Evolutionary conservation across 2,888 invertebrate genomes (phyloP).

Genomic region (Drosophila paracracens): DNA sequence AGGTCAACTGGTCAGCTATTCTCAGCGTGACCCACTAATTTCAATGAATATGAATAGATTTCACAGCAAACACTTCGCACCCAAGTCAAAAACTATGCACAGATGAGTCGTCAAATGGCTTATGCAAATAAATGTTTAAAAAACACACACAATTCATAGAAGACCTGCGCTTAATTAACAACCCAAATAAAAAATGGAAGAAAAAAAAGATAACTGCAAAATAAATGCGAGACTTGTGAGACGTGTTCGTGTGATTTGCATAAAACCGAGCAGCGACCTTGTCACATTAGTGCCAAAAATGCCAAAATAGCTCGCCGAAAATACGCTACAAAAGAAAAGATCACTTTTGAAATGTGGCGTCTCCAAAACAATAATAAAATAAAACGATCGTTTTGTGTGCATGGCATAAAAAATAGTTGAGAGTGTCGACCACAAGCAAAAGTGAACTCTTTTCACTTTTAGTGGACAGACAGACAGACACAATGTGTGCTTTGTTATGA

Average conservation of each 20-base stretch:
- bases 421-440: slow-evolving; percentile 30
- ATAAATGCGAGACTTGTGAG: slow-evolving; percentile 31
- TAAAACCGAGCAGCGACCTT: slow-evolving; percentile 57
- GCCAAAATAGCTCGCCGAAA: slow-evolving; percentile 38
- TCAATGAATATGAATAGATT: slow-evolving; percentile 62
- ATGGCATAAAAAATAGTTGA: slow-evolving; percentile 35
- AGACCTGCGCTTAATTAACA: slow-evolving; percentile 41
- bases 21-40: slow-evolving; percentile 65
- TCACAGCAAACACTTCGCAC: slow-evolving; percentile 69
- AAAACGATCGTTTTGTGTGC: slow-evolving; percentile 39
- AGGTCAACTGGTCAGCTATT: slow-evolving; percentile 16
- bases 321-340: slow-evolving; percentile 42
- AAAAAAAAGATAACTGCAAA: slow-evolving; percentile 28
- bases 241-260: slow-evolving; percentile 52
- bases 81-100: slow-evolving; percentile 36
- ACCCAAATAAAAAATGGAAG: slow-evolving; percentile 24
- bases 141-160: slow-evolving; percentile 31
- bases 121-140: slow-evolving; percentile 63
- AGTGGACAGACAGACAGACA: not conserved
- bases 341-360: slow-evolving; percentile 33
- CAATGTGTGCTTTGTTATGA: slow-evolving; percentile 22
- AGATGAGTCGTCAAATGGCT: slow-evolving; percentile 58
- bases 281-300: slow-evolving; percentile 75
- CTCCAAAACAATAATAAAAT: slow-evolving; percentile 19
- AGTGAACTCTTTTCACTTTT: slow-evolving; percentile 32